Conservation (phyloP, 2,113 vertebrate genomes). For the Scortum barcoo region DNA sequence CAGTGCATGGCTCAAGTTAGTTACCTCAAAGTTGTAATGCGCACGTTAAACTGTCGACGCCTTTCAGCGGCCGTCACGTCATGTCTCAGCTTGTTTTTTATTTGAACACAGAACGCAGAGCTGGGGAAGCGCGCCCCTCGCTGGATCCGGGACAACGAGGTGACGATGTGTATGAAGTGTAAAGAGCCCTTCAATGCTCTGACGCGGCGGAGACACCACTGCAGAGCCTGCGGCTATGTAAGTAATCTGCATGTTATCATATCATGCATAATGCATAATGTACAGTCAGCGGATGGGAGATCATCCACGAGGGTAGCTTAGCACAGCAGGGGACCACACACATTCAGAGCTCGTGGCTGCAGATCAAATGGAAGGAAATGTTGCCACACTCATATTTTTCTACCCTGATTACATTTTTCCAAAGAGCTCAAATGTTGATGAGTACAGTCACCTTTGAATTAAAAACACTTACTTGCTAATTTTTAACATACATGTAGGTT, state of each 20-base stretch:
- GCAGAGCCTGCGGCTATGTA: conserved; percentile 94
- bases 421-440: not conserved
- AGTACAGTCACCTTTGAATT: not conserved
- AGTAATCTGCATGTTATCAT: conserved; percentile 61
- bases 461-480: not conserved
- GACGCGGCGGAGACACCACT: conserved; percentile 94
- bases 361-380: not conserved
- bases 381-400: not conserved
- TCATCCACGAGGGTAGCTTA: not conserved
- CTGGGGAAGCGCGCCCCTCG: conserved; percentile 94
- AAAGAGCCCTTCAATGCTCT: conserved; percentile 94
- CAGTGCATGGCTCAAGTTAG: too few species aligned
- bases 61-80: fast-evolving
- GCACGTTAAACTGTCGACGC: too few species aligned
- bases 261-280: not conserved
- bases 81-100: not conserved
- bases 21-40: too few species aligned
- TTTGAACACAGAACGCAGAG: conserved; percentile 87
- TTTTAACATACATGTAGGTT: too few species aligned
- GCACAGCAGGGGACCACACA: not conserved
- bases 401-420: not conserved
- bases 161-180: conserved; percentile 99
- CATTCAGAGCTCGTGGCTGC: not conserved
- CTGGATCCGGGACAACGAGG: conserved; percentile 98
- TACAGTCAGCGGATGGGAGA: not conserved